Percentiles rank a stretch among this genome's conserved stretches.
phyloP scores from a whole-genome alignment of 2,888 invertebrate species.

The Apoda limacodes region DNA sequence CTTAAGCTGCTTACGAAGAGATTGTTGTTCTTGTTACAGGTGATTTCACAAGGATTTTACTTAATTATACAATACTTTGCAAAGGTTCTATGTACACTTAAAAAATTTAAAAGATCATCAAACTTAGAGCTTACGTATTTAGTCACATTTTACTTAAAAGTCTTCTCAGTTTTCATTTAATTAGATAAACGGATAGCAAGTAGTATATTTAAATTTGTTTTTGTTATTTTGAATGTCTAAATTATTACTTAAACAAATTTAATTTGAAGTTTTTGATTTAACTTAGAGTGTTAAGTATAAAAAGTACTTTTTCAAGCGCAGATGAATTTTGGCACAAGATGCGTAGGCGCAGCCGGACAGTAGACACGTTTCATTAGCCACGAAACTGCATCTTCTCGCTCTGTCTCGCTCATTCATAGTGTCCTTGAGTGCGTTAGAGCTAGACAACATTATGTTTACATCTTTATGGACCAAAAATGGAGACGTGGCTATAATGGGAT shows the following conservation, averaged over 20 bases:
- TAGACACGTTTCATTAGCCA: constrained; percentile 63
- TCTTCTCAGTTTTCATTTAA: no score
- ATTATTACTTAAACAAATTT: no score
- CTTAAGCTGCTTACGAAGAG: constrained; percentile 23
- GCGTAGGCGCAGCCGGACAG: constrained; percentile 53
- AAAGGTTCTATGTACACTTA: no score
- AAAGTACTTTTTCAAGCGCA: neutral
- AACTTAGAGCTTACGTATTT: no score
- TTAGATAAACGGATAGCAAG: no score
- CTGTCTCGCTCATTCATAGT: constrained; percentile 36
- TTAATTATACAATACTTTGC: no score
- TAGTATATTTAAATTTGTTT: no score
- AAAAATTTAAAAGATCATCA: no score
- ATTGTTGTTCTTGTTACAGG: constrained; percentile 28
- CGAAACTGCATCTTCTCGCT: constrained; percentile 43
- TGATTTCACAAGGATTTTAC: constrained; percentile 39
- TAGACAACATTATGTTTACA: constrained; percentile 45
- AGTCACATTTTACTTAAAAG: no score
- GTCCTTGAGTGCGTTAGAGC: constrained; percentile 23
- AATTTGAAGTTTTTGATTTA: no score
- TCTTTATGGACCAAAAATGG: constrained; percentile 47
- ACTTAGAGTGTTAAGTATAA: no score
- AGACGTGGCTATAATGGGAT: constrained; percentile 58
- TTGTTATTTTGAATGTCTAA: no score
- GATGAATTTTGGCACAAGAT: constrained; percentile 34